Base-by-base conservation (phyloP, 2,113 vertebrate genomes). In the Amblyornis subalaris region DNA sequence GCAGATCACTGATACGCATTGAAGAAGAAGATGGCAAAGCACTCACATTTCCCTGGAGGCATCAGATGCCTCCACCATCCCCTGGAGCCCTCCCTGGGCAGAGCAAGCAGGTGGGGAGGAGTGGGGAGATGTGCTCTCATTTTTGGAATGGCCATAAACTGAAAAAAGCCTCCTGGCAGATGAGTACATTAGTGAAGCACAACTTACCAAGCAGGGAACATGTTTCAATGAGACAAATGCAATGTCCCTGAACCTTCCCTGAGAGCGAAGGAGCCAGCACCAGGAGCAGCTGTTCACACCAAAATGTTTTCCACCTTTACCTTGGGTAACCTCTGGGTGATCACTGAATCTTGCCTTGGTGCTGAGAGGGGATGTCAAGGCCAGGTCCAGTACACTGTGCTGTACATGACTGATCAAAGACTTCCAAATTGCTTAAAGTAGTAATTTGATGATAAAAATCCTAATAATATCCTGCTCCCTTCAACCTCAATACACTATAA, bases 401-500 rank as follows among this genome's bases (percentile, higher is more conserved):
- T 93, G 78, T 93, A 88, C 94, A 91, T 81, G 85, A 92, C 38
- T 96, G 93, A 96, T 92, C 85, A 94, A 60, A 89, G 65, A 70
- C 67, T 95, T 96, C 65, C 71, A 94, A 66, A 88, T 93, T 78
- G 82, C 74, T 90, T 96, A 74, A 96, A 93, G 86, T 88, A 90
- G 92, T 92, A 92, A 92, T 97, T 93, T 88, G 64, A 77, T 87
- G 88, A 96, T 94, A 97, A 92, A 96, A 91, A 66, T 86, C 88
- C 82, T 84, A 79, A 91, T 88, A 97, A 96, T 96, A 92, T 94
- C 91, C 91, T 95, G 92, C 76, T 92, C 71, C 35, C 75, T 94
- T 96, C 87, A 94, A 80, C 88, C 48, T 92, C 75, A 91, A 71
- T 95, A 86, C 12, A 4, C 77, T 71, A 73, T 80, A 93, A 95